A percentile compares a stretch with the other conserved stretches of the same genome.
These are phyloP conservation scores for Haemorhous mexicanus DNA, from an alignment of 2,113 vertebrate species.

Conservation along the genomic window DNA sequence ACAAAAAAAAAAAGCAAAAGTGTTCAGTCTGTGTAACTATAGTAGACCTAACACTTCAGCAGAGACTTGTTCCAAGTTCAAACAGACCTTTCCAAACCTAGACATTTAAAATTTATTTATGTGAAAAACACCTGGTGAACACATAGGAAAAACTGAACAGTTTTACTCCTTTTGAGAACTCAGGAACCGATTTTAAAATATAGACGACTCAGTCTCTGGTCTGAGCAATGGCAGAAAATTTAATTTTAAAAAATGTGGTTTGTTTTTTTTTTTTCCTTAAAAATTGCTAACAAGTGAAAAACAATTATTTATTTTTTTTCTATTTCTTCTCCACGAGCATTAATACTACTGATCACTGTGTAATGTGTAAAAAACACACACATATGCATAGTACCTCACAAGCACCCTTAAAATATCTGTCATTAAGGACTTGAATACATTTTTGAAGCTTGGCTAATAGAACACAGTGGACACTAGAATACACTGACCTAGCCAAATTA, in stretches of 20 bases:
- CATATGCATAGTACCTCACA: background rate
- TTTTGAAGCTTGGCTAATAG: slow-evolving; percentile 13
- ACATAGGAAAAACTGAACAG: slow-evolving; percentile 49
- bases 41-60: slow-evolving; percentile 6
- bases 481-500: slow-evolving; percentile 30
- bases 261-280: background rate
- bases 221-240: background rate
- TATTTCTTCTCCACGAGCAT: background rate
- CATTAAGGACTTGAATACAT: background rate
- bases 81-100: slow-evolving; percentile 6
- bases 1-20: background rate
- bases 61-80: background rate
- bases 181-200: slow-evolving; percentile 3
- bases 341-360: background rate
- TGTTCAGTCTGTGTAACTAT: background rate
- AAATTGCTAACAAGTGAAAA: background rate
- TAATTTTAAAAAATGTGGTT: background rate
- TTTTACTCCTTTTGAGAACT: slow-evolving; percentile 1
- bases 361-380: background rate
- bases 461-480: background rate
- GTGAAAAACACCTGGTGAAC: slow-evolving; percentile 46
- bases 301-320: background rate
- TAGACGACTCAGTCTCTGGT: background rate
- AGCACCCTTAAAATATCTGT: background rate
- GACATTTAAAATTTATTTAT: slow-evolving; percentile 20